phyloP scores from a whole-genome alignment of 2,888 invertebrate genomes.

The Monoplex corrugatus region DNA sequence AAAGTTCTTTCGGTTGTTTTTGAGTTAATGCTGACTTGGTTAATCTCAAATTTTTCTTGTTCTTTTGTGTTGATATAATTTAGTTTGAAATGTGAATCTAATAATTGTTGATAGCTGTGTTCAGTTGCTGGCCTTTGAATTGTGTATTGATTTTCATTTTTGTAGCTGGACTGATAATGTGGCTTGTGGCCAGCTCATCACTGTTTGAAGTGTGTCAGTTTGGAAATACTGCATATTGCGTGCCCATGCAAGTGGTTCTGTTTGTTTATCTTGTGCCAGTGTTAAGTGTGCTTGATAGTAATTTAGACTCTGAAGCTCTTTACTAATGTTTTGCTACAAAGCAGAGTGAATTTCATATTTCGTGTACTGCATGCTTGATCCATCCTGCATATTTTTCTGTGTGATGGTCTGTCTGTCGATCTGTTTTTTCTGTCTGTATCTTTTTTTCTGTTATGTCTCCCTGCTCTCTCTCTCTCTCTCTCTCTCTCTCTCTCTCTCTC shows the following conservation, averaged over 20 bases:
- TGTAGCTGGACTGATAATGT: background rate
- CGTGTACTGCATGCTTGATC: background rate
- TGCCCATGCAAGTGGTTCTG: no score
- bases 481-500: background rate
- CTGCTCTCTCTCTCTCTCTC: background rate
- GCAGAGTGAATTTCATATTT: background rate
- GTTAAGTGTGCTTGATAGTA: background rate
- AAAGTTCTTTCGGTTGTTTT: no score
- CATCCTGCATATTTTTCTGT: background rate
- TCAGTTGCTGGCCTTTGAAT: constrained; percentile 23
- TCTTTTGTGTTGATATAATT: no score
- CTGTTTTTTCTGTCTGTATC: no score
- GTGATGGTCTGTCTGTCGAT: background rate
- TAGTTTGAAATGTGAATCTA: no score
- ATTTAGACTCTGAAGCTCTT: no score
- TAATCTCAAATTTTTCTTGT: background rate
- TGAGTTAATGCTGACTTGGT: no score
- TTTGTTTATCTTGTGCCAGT: background rate
- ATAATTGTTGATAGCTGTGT: no score
- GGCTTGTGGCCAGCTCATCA: background rate
- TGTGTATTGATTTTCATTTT: background rate
- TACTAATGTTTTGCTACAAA: background rate
- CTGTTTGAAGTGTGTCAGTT: no score
- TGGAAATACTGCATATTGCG: no score
- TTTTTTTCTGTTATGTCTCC: background rate